Conservation (phyloP, 2,888 invertebrate species). For the Tortricodes alternella region DNA sequence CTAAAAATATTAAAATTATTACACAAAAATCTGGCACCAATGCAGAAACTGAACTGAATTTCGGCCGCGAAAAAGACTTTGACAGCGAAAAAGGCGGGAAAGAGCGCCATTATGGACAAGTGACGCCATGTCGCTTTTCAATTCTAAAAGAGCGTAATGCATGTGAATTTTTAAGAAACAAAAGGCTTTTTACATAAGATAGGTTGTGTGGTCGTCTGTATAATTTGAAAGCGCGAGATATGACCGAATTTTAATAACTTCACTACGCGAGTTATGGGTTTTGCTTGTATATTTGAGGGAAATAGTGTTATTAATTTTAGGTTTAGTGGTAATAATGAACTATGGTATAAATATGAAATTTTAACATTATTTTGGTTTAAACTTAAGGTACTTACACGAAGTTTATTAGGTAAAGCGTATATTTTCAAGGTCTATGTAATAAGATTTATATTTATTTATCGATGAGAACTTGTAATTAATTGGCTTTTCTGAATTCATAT, state of each 20-base stretch:
- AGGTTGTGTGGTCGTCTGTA: constrained; percentile 32
- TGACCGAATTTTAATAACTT: constrained; percentile 59
- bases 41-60: constrained; percentile 31
- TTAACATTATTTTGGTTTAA: too few relatives aligned
- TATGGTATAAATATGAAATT: too few relatives aligned
- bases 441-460: too few relatives aligned
- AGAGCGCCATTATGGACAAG: constrained; percentile 70
- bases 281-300: constrained; percentile 25
- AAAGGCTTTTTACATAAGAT: not conserved
- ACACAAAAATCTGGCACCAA: constrained; percentile 32
- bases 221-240: constrained; percentile 65
- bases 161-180: not conserved
- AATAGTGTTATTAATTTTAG: not conserved
- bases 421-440: too few relatives aligned
- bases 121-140: constrained; percentile 52
- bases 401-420: too few relatives aligned
- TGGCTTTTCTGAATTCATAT: too few relatives aligned
- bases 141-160: constrained; percentile 6
- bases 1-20: constrained; percentile 30
- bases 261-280: constrained; percentile 46
- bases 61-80: constrained; percentile 35
- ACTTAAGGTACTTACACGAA: too few relatives aligned
- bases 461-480: too few relatives aligned
- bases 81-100: constrained; percentile 40
- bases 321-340: too few relatives aligned